phyloP scores from a whole-genome alignment of 2,113 vertebrate species.

The Tursiops truncatus region DNA sequence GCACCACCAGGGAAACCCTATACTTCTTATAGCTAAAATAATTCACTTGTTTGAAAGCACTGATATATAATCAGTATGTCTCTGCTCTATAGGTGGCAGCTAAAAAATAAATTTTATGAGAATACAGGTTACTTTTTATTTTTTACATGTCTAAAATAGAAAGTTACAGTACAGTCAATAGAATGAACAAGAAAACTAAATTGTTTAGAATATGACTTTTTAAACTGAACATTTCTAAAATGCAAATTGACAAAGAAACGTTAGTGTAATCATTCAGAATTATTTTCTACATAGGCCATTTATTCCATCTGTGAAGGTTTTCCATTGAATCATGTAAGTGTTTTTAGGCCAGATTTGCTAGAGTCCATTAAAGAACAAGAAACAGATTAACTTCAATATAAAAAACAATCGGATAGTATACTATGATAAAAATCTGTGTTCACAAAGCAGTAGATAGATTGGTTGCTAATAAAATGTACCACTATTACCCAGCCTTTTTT shows the following conservation, averaged over 20 bases:
- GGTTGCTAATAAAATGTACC: background rate
- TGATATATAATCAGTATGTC: background rate
- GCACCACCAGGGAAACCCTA: no score
- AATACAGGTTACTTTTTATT: background rate
- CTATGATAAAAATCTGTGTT: background rate
- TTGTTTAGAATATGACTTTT: slow-evolving; percentile 38
- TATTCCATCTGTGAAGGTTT: slow-evolving; percentile 44
- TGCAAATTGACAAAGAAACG: slow-evolving; percentile 7
- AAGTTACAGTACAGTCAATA: slow-evolving; percentile 4
- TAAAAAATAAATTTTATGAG: background rate
- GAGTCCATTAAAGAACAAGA: slow-evolving; percentile 23
- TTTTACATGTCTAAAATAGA: slow-evolving; percentile 8
- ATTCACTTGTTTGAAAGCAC: background rate
- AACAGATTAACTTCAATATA: background rate
- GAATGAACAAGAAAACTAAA: background rate
- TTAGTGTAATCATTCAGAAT: background rate
- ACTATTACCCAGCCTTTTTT: background rate
- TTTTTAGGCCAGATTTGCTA: slow-evolving; percentile 41
- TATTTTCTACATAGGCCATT: slow-evolving; percentile 10
- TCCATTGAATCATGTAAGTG: slow-evolving; percentile 11
- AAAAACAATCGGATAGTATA: background rate
- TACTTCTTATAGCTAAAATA: background rate
- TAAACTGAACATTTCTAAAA: slow-evolving; percentile 18
- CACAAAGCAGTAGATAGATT: background rate
- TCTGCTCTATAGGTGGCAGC: background rate